Percentiles rank a stretch among this genome's conserved stretches.
Evolutionary conservation across 2,888 invertebrate genomes (phyloP).

Genomic region (Spodoptera exigua): DNA sequence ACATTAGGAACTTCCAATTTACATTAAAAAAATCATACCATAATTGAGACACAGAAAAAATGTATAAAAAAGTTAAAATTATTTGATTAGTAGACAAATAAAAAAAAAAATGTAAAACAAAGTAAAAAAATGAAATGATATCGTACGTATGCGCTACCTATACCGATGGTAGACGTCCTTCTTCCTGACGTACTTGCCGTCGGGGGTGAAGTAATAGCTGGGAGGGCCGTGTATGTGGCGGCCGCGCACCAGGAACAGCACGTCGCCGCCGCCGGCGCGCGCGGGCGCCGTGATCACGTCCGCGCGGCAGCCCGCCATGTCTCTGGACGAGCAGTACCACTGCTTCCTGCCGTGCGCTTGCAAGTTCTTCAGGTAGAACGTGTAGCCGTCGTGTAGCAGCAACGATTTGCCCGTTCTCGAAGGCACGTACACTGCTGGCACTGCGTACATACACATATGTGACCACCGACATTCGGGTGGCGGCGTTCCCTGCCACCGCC

Average conservation of each 20-base stretch:
- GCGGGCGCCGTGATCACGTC: slow-evolving; percentile 86
- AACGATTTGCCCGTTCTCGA: slow-evolving; percentile 86
- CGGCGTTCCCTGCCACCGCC: slow-evolving; percentile 42
- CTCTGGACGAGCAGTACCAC: slow-evolving; percentile 86
- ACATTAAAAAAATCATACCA: slow-evolving; percentile 34
- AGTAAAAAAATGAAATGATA: slow-evolving; percentile 32
- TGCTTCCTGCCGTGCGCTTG: slow-evolving; percentile 86
- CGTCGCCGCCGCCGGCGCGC: slow-evolving; percentile 73
- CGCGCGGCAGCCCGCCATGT: slow-evolving; percentile 86
- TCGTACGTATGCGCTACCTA: slow-evolving; percentile 71
- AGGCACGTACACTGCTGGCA: slow-evolving; percentile 86
- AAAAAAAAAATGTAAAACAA: slow-evolving; percentile 41
- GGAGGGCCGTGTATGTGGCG: slow-evolving; percentile 85
- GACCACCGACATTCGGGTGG: slow-evolving; percentile 60
- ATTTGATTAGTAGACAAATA: slow-evolving; percentile 13
- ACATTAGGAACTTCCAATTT: slow-evolving; percentile 64
- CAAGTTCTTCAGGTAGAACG: slow-evolving; percentile 86
- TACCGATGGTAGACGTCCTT: slow-evolving; percentile 85
- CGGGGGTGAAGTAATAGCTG: slow-evolving; percentile 84
- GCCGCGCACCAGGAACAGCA: slow-evolving; percentile 83
- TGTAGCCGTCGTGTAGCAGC: slow-evolving; percentile 84
- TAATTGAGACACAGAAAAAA: slow-evolving; percentile 27
- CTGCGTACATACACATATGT: slow-evolving; percentile 69
- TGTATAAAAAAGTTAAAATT: slow-evolving; percentile 36
- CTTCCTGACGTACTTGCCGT: slow-evolving; percentile 85